Conservation (phyloP, 2,888 invertebrate species). For the Synanthedon myopaeformis region DNA sequence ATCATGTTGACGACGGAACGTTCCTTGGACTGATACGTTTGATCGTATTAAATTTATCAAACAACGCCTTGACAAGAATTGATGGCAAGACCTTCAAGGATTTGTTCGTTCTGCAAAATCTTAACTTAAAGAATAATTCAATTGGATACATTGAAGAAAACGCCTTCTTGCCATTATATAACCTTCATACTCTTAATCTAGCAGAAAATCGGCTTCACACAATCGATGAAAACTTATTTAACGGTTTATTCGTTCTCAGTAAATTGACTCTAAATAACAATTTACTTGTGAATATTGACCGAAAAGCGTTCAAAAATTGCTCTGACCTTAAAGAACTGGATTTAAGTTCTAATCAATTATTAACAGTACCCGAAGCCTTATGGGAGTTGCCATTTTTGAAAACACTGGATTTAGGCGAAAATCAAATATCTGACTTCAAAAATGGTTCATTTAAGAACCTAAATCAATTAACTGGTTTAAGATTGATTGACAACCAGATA, state of each 20-base stretch:
- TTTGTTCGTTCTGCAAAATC: conserved; percentile 85
- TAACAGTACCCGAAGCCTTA: conserved; percentile 84
- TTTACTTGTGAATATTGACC: conserved; percentile 81
- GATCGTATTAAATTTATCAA: conserved; percentile 86
- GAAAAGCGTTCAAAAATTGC: conserved; percentile 87
- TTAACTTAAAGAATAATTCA: conserved; percentile 87
- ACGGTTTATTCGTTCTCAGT: conserved; percentile 85
- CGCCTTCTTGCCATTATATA: conserved; percentile 88
- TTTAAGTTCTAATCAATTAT: conserved; percentile 86
- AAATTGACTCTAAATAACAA: conserved; percentile 90
- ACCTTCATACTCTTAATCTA: conserved; percentile 88
- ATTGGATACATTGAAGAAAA: conserved; percentile 91
- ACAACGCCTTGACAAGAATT: conserved; percentile 86
- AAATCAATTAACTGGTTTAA: conserved; percentile 86
- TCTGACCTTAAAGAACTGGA: conserved; percentile 90
- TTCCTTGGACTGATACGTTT: conserved; percentile 87
- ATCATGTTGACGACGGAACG: conserved; percentile 86
- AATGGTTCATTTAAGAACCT: conserved; percentile 89
- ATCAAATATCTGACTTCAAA: conserved; percentile 85
- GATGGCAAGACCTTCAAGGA: conserved; percentile 89
- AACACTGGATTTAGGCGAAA: conserved; percentile 92
- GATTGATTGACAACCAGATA: conserved; percentile 90
- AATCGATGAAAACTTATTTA: conserved; percentile 84
- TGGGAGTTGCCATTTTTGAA: conserved; percentile 85
- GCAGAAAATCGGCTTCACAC: conserved; percentile 88